phyloP scores from a whole-genome alignment of 2,113 vertebrate species.

The Carollia perspicillata region DNA sequence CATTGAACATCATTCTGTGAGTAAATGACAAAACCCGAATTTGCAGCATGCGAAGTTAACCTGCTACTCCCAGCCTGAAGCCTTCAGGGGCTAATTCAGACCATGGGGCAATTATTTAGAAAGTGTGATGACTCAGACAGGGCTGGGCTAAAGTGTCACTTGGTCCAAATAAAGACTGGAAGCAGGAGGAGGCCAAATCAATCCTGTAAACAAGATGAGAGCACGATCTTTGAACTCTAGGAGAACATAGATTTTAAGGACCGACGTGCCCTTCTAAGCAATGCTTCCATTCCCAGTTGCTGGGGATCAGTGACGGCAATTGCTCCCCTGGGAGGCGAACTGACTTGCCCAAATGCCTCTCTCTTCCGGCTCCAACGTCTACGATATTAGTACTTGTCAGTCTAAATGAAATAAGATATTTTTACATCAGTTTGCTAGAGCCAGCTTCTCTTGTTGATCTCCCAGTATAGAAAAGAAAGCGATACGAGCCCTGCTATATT shows the following conservation, averaged over 20 bases:
- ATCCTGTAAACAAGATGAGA: not conserved
- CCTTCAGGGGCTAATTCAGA: not conserved
- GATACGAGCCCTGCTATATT: not conserved
- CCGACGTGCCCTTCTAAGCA: not conserved
- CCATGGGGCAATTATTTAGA: not conserved
- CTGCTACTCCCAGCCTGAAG: not conserved
- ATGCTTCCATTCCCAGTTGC: not conserved
- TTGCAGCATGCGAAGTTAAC: not conserved
- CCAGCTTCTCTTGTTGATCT: not conserved
- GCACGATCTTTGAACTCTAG: not conserved
- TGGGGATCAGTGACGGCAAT: not conserved
- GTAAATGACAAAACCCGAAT: not conserved
- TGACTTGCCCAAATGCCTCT: not conserved
- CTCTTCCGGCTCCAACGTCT: not conserved
- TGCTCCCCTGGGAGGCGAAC: not conserved
- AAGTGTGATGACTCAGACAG: constrained; percentile 9
- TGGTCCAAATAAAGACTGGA: constrained; percentile 37
- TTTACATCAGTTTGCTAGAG: constrained; percentile 26
- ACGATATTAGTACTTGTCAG: not conserved
- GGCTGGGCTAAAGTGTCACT: not conserved
- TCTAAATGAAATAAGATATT: not conserved
- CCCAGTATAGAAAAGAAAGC: not conserved
- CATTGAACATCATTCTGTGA: not conserved
- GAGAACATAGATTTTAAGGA: not conserved
- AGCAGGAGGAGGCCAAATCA: not conserved